Evolutionary conservation across 2,797 vertebrate genomes (phyloP), one percentile per base, ranked within the genome.

Genomic region (Sternotherus odoratus): DNA sequence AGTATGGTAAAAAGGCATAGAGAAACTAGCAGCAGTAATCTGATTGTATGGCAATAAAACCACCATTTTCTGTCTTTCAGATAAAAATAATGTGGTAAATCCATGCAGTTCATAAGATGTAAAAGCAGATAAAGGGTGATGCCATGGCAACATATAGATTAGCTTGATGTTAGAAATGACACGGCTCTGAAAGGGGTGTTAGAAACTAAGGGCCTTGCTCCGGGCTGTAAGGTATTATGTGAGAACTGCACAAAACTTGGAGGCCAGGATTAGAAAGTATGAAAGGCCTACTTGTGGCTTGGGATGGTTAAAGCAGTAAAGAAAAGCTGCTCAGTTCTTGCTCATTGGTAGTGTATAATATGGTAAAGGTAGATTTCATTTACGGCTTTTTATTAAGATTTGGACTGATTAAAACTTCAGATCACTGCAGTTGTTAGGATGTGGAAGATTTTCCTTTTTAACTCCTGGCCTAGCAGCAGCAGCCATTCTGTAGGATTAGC

Each of bases 141-240:
- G 96, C 98, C 98, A 98, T 98, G 98, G 98, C 98, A 98, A 98
- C 98, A 97, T 98, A 98, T 98, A 98, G 98, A 98, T 98, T 98
- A 98, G 98, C 97, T 98, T 98, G 97, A 98, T 98, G 98, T 97
- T 98, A 96, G 98, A 98, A 98, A 98, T 98, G 98, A 98, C 98
- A 98, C 94, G 97, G 97, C 97, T 96, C 96, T 98, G 97, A 98
- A 98, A 98, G 96, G 97, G 94, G 88, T 95, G 96, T 91, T 97
- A 93, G 97, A 96, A 97, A 97, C 92, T 85, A 95, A 98, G 97
- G 97, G 95, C 95, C 96, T 98, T 97, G 97, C 98, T 98, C 95
- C 77, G 85, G 98, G 98, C 98, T 98, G 96, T 93, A 91, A 97
- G 96, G 98, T 97, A 98, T 99, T 99, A 98, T 98, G 98, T 98